Evolutionary conservation across 1,140 invertebrate genomes (phyloP).

Genomic region (Caenorhabditis briggsae): DNA sequence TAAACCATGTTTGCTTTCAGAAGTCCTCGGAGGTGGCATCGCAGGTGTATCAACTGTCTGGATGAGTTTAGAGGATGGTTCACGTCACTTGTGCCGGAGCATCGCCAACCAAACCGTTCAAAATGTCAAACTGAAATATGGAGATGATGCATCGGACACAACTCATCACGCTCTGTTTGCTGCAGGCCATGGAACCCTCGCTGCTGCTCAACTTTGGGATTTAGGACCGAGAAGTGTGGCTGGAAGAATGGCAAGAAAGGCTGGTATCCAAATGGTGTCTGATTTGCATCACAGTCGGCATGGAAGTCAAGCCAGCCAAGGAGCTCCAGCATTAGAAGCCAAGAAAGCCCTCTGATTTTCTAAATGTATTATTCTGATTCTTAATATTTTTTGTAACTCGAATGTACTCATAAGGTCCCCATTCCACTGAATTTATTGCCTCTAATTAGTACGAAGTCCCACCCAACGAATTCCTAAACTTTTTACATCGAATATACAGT

Average conservation of each 20-base stretch:
- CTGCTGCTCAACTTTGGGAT: slow-evolving; percentile 67
- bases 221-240: slow-evolving; percentile 66
- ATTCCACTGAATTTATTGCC: too few relatives aligned
- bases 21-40: slow-evolving; percentile 67
- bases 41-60: slow-evolving; percentile 65
- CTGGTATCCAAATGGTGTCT: slow-evolving; percentile 57
- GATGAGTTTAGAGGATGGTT: slow-evolving; percentile 67
- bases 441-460: too few relatives aligned
- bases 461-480: too few relatives aligned
- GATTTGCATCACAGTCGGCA: slow-evolving; percentile 39
- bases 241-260: slow-evolving; percentile 68
- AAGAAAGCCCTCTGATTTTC: slow-evolving; percentile 14
- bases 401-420: background rate
- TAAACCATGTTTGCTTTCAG: background rate
- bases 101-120: slow-evolving; percentile 68
- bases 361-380: background rate
- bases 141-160: slow-evolving; percentile 66
- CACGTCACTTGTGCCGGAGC: slow-evolving; percentile 65
- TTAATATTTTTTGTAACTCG: background rate
- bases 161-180: slow-evolving; percentile 68
- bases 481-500: too few relatives aligned
- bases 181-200: slow-evolving; percentile 65
- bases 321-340: background rate
- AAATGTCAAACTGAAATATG: slow-evolving; percentile 67
- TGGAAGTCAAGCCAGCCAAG: background rate